These are phyloP conservation scores for Cinclus cinclus DNA, from an alignment of 2,113 vertebrate species.

Conservation along the genomic window DNA sequence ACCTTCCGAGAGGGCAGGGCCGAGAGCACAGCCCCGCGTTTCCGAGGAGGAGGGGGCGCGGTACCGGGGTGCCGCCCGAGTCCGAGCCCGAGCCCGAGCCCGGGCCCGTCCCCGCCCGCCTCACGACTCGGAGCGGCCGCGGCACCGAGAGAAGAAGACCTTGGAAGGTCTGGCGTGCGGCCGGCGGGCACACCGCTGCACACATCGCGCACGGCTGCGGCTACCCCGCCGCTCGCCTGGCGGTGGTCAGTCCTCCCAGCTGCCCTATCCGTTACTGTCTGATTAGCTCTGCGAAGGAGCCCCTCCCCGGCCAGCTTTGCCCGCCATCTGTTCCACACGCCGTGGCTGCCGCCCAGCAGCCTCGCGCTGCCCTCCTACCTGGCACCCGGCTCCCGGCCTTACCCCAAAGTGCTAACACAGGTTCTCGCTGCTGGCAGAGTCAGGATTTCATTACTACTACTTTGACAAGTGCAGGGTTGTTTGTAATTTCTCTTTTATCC, in stretches of 20 bases:
- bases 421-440: conserved; percentile 86
- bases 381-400: conserved; percentile 85
- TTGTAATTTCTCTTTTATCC: conserved; percentile 96
- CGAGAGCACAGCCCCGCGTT: neutral
- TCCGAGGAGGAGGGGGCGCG: neutral
- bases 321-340: conserved; percentile 98
- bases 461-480: conserved; percentile 90
- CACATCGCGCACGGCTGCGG: conserved; percentile 87
- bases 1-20: neutral
- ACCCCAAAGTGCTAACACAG: conserved; percentile 91
- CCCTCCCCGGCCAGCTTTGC: conserved; percentile 98
- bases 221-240: conserved; percentile 81
- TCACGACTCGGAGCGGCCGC: conserved; percentile 17
- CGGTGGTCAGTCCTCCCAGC: conserved; percentile 98
- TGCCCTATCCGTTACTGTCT: conserved; percentile 99
- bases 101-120: neutral
- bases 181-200: conserved; percentile 95
- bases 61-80: neutral
- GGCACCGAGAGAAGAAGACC: conserved; percentile 74
- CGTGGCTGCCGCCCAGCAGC: conserved; percentile 97
- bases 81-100: neutral
- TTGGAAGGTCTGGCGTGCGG: conserved; percentile 88
- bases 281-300: conserved; percentile 99
- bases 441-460: conserved; percentile 87
- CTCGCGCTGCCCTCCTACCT: conserved; percentile 88